Base-by-base conservation (phyloP, 2,888 invertebrate species). In the Yponomeuta evonymella region DNA sequence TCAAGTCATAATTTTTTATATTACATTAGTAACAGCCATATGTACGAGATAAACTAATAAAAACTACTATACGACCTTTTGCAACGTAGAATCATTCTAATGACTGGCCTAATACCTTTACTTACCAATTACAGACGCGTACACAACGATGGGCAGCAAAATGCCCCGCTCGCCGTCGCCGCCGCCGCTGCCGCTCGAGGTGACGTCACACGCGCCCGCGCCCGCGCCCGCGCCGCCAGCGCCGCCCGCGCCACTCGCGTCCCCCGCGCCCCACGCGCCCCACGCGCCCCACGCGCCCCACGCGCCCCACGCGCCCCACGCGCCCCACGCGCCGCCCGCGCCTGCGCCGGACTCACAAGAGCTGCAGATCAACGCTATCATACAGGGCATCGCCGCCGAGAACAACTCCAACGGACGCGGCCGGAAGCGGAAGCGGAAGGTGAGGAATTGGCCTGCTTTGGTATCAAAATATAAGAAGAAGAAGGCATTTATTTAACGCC, bases 111-210 rank as follows among this genome's bases (percentile, higher is more conserved):
- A 51, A 51, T 30, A 10, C 58, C 2, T 4, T 33, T 33, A 33
- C 48, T 48, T 66, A 9, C 12, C 29, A 15, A 51, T 48, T 78
- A 79, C 81, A 93, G 92, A 93, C 74, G 91, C 91, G 1, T 93
- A 92, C 75, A 88, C 91, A 71, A 89, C 90, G 70, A 87, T 93
- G 89, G 88, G 92, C 72, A 84, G 86, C 73, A 92, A 90, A 74
- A 79, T 86, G 82, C 69, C 87, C 63, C 86, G 88, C 6, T 90
- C 89, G 43, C 90, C 87, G 68, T 88, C 89, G 0, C 89, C 88
- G 73, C 87, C 85, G 62, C 69, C 70, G 73, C 74, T 71, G 23
- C 70, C 74, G 62, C 68, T 72, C 30, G 67, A 73, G n/a, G 73
- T 72, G 72, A 72, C 63, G 43, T 43, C 43, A 43, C 74, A 71